These are phyloP conservation scores for Capreolus pygargus DNA, from an alignment of 2,113 vertebrate species.

Conservation along the genomic window DNA sequence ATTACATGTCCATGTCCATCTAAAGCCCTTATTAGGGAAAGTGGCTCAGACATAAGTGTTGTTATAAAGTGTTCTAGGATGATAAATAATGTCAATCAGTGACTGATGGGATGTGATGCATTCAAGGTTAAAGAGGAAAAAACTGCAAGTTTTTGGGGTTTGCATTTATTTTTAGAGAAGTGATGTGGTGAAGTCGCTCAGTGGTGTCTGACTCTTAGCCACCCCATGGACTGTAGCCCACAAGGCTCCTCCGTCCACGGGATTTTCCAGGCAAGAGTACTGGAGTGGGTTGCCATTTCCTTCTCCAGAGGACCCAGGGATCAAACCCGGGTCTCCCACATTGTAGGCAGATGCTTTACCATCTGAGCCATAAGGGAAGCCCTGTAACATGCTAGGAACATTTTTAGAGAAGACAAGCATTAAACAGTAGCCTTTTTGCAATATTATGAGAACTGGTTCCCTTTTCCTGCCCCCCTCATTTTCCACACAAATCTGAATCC, in stretches of 20 bases:
- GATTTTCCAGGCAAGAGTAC: not conserved
- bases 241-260: not conserved
- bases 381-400: not conserved
- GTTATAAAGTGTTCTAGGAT: not conserved
- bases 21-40: not conserved
- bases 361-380: not conserved
- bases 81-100: not conserved
- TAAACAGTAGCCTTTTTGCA: not conserved
- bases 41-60: not conserved
- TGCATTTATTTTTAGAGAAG: not conserved
- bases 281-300: not conserved
- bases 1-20: conserved; percentile 53
- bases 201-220: not conserved
- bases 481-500: not conserved
- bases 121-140: not conserved
- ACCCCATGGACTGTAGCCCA: not conserved
- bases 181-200: not conserved
- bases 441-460: not conserved
- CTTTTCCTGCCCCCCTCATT: not conserved
- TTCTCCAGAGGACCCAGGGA: not conserved
- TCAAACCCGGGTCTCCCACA: accelerated
- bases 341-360: accelerated
- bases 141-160: not conserved
- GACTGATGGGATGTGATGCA: not conserved
- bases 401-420: not conserved